Evolutionary conservation across 2,797 vertebrate species (phyloP).

Genomic region (Eulemur coronatus): DNA sequence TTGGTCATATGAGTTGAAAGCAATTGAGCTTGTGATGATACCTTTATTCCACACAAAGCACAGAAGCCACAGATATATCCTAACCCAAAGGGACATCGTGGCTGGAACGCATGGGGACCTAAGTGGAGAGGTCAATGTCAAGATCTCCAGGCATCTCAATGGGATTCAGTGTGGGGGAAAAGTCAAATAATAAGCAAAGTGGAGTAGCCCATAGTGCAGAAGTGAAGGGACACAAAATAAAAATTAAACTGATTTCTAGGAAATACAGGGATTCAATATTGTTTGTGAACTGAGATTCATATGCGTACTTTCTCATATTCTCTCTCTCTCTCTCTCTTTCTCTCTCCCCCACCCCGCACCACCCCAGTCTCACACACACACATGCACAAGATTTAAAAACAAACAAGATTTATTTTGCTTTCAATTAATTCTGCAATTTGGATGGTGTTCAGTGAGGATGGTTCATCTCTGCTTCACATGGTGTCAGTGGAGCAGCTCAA

Average conservation of each 20-base stretch:
- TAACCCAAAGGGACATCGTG: background rate
- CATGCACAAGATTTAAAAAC: background rate
- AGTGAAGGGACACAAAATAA: background rate
- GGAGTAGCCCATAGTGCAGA: background rate
- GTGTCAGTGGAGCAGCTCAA: background rate
- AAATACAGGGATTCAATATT: background rate
- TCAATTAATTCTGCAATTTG: background rate
- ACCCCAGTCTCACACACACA: too few species aligned
- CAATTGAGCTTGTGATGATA: background rate
- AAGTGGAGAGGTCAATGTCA: background rate
- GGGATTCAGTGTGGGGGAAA: background rate
- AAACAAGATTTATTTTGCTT: background rate
- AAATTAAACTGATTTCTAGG: background rate
- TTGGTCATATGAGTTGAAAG: background rate
- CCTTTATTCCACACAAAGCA: background rate
- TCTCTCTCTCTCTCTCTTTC: background rate
- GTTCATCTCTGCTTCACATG: background rate
- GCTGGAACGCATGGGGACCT: background rate
- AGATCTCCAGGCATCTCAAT: background rate
- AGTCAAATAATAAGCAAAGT: background rate
- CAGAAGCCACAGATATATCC: background rate
- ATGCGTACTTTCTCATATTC: background rate
- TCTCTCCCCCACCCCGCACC: fast-evolving
- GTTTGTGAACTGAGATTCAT: background rate
- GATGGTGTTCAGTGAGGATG: background rate